Conservation (phyloP, 2,797 vertebrate species). For the Sebastiscus tertius region DNA sequence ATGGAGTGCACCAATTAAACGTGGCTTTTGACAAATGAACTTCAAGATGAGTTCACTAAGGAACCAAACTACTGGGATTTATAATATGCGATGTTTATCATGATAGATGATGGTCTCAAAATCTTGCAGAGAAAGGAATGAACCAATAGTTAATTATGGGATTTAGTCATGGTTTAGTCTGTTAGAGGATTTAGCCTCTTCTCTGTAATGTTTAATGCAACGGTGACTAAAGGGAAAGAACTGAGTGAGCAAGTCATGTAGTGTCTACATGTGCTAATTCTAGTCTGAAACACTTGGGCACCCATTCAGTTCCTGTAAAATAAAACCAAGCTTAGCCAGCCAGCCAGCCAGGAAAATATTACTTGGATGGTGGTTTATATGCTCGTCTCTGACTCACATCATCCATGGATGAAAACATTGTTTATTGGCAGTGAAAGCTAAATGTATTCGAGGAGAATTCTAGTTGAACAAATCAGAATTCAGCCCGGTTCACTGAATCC, state of each 20-base stretch:
- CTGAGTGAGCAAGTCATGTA: neutral
- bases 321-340: slow-evolving; percentile 1
- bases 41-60: slow-evolving; percentile 46
- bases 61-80: slow-evolving; percentile 45
- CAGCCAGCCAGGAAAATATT: slow-evolving; percentile 4
- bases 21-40: slow-evolving; percentile 67
- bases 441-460: slow-evolving; percentile 38
- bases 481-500: slow-evolving; percentile 32
- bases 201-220: slow-evolving; percentile 33
- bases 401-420: slow-evolving; percentile 42
- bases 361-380: slow-evolving; percentile 17
- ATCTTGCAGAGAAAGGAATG: slow-evolving; percentile 3
- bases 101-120: slow-evolving; percentile 35
- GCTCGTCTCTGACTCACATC: slow-evolving; percentile 35
- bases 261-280: neutral
- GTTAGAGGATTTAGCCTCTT: slow-evolving; percentile 6
- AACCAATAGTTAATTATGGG: slow-evolving; percentile 28
- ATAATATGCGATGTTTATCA: slow-evolving; percentile 59
- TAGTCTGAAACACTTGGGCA: slow-evolving; percentile 6
- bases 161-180: neutral
- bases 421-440: slow-evolving; percentile 44
- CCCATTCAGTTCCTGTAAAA: slow-evolving; percentile 11
- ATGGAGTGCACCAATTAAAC: slow-evolving; percentile 70
- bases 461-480: slow-evolving; percentile 41
- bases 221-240: neutral